Evolutionary conservation across 2,113 vertebrate genomes (phyloP).

Genomic region (Bambusicola thoracicus): DNA sequence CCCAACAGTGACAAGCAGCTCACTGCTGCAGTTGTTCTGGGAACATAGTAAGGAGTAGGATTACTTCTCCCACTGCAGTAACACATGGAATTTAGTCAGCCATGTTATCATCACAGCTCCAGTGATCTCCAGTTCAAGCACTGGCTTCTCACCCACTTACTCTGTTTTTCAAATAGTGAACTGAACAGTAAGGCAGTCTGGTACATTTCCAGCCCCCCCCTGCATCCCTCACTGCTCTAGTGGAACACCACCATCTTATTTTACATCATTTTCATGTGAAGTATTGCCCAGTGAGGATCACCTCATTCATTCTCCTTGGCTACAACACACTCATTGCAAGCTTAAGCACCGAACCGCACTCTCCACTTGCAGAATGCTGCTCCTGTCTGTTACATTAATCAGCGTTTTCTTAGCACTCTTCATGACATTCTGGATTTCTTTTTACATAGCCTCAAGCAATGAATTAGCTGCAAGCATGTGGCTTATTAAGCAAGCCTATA

Average conservation of each 20-base stretch:
- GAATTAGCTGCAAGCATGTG: accelerated
- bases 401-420: neutral
- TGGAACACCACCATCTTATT: neutral
- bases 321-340: neutral
- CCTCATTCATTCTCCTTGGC: neutral
- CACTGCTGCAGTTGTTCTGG: neutral
- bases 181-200: neutral
- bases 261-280: neutral
- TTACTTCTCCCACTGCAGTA: neutral
- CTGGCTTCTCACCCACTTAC: neutral
- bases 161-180: neutral
- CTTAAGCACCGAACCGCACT: neutral
- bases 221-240: neutral
- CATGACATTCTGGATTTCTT: neutral
- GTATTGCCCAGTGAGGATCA: neutral
- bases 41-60: neutral
- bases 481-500: neutral
- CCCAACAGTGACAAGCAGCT: neutral
- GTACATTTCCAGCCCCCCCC: neutral
- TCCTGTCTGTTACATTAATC: neutral
- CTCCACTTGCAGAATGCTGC: neutral
- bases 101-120: neutral
- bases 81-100: neutral
- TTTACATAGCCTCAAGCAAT: neutral
- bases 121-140: neutral